Evolutionary conservation across 2,888 invertebrate genomes (phyloP).

Genomic region (Meteorus colon): DNA sequence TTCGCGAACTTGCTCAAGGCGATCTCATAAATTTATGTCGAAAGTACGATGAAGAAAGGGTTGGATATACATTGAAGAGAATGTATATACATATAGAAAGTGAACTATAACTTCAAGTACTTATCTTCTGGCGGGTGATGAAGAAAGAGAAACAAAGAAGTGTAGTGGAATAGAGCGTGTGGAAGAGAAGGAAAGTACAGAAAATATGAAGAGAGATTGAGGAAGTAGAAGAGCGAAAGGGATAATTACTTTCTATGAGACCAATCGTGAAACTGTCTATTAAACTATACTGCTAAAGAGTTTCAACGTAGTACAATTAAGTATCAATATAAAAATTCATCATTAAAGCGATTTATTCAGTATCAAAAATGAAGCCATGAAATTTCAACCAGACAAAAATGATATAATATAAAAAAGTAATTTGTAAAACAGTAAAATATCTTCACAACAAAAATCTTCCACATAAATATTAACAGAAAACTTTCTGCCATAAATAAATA

Average conservation of each 20-base stretch:
- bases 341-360: no score
- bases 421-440: not conserved
- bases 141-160: not conserved
- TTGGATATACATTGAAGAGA: not conserved
- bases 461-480: not conserved
- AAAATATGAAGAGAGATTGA: not conserved
- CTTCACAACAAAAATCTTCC: not conserved
- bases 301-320: not conserved
- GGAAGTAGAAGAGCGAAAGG: not conserved
- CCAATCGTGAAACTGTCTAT: not conserved
- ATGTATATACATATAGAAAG: not conserved
- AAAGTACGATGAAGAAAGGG: not conserved
- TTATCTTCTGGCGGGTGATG: not conserved
- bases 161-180: not conserved
- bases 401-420: not conserved
- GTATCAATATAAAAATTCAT: no score
- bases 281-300: not conserved
- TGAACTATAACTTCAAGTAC: not conserved
- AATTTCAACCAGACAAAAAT: not conserved
- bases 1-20: not conserved
- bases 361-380: no score
- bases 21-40: constrained; percentile 1
- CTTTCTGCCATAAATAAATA: not conserved
- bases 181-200: not conserved
- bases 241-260: not conserved